Conservation (phyloP, 2,888 invertebrate genomes). For the Sipha maydis region DNA sequence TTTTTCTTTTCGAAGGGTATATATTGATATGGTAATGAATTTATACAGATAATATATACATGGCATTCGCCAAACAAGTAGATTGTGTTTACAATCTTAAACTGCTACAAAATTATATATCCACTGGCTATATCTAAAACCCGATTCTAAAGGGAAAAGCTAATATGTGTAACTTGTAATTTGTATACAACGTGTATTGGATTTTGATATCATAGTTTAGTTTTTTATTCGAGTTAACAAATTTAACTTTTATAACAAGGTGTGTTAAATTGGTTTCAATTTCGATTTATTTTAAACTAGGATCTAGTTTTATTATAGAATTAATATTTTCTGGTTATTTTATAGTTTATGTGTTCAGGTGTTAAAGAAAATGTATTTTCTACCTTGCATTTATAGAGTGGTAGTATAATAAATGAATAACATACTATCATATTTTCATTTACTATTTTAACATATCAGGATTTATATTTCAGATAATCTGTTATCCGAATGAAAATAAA, state of each 20-base stretch:
- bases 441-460: no score
- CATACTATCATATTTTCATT: no score
- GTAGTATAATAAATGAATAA: not conserved
- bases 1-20: not conserved
- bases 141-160: not conserved
- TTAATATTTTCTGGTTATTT: not conserved
- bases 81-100: not conserved
- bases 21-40: slow-evolving; percentile 2
- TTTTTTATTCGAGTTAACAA: not conserved
- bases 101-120: slow-evolving; percentile 12
- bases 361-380: not conserved
- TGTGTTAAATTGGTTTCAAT: slow-evolving; percentile 15
- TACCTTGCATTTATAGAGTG: not conserved
- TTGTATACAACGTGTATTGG: not conserved
- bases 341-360: not conserved
- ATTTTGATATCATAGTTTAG: not conserved
- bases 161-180: slow-evolving; percentile 9
- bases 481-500: no score
- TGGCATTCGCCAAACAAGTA: not conserved
- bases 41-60: not conserved
- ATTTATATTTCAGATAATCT: no score
- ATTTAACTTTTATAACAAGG: not conserved
- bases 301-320: not conserved
- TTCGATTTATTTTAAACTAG: slow-evolving; percentile 29
- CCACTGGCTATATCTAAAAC: not conserved